A percentile compares a stretch with the other conserved stretches of the same genome.
Conservation (phyloP, 1,140 invertebrate species). For the Drosophila orosa region DNA sequence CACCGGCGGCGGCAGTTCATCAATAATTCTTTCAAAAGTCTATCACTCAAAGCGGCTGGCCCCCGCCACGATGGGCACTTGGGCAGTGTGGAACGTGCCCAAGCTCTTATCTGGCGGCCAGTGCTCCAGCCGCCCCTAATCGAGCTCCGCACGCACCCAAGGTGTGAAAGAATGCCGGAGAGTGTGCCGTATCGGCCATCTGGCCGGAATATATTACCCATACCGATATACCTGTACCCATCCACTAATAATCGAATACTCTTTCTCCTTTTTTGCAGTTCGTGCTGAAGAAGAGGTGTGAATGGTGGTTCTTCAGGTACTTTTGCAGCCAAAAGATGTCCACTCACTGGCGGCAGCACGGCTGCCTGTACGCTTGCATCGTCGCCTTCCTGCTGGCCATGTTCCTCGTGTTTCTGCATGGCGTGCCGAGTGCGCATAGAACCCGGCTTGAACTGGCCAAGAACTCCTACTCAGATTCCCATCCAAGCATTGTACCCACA, state of each 20-base stretch:
- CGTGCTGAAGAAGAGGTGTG: slow-evolving; percentile 75
- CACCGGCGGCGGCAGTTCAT: slow-evolving; percentile 38
- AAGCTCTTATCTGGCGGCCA: slow-evolving; percentile 34
- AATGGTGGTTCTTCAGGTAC: slow-evolving; percentile 73
- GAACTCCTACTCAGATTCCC: not conserved
- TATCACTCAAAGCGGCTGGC: slow-evolving; percentile 46
- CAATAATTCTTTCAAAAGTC: slow-evolving; percentile 53
- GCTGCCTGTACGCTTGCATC: slow-evolving; percentile 36
- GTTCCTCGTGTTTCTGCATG: slow-evolving; percentile 10
- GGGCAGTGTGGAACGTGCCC: slow-evolving; percentile 55
- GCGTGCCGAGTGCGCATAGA: slow-evolving; percentile 7
- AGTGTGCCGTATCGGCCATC: slow-evolving; percentile 22
- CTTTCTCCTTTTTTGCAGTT: slow-evolving; percentile 46
- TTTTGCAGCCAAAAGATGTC: slow-evolving; percentile 74
- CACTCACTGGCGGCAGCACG: slow-evolving; percentile 67
- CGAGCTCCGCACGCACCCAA: slow-evolving; percentile 38
- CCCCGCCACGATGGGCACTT: slow-evolving; percentile 12
- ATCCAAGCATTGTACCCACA: not conserved
- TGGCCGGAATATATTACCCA: not conserved
- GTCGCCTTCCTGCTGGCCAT: slow-evolving; percentile 28
- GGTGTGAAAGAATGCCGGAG: slow-evolving; percentile 72
- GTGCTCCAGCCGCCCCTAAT: slow-evolving; percentile 18
- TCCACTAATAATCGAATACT: slow-evolving; percentile 9
- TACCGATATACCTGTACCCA: not conserved
- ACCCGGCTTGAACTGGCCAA: slow-evolving; percentile 19